Base-by-base conservation (phyloP, 2,888 invertebrate species). In the Argyresthia goedartella region DNA sequence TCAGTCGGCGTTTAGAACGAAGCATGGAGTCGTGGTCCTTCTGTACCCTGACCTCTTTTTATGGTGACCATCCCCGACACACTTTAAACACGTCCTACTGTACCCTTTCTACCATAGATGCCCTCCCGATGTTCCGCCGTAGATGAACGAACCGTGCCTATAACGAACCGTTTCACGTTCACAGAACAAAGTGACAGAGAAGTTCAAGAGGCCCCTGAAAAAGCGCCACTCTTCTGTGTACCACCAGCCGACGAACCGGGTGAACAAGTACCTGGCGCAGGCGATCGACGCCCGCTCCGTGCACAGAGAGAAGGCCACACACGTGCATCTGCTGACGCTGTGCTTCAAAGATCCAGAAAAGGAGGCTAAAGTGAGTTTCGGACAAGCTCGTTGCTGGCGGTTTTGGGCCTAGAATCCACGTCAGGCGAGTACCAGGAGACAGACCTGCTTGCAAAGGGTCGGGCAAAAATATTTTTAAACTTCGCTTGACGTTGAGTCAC, bases 281-380 rank as follows among this genome's bases (percentile, higher is more conserved):
- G 96, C 96, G 35, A 95, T 96, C 63, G 95, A 95, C 73, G 96
- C 96, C 36, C 89, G 96, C 57, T 95, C 95, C 68, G 95, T 96
- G 55, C 95, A 96, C 72, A 89, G 95, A 55, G 96, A 96, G 77
- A 96, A 96, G 80, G 92, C 94, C 16, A 93, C 93, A 50, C 95
- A 96, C 70, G 95, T 96, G 51, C 95, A 95, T 71, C 89, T 94
- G 49, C 80, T 95, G 55, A 96, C 96, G 4, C 85, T 97, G 51
- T 92, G 93, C 70, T 97, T 97, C 74, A 94, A 94, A 67, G 95
- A 96, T 66, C 87, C 91, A 45, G 90, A 92, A 57, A 96, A 95
- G 76, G 96, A 97, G 78, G 91, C 91, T 62, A 92, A 92, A 89
- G 94, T 93, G 76, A 64, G 71, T 13, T 11, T 35, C 8, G 15